Conservation (phyloP, 2,113 vertebrate species). For the Heterocephalus glaber region DNA sequence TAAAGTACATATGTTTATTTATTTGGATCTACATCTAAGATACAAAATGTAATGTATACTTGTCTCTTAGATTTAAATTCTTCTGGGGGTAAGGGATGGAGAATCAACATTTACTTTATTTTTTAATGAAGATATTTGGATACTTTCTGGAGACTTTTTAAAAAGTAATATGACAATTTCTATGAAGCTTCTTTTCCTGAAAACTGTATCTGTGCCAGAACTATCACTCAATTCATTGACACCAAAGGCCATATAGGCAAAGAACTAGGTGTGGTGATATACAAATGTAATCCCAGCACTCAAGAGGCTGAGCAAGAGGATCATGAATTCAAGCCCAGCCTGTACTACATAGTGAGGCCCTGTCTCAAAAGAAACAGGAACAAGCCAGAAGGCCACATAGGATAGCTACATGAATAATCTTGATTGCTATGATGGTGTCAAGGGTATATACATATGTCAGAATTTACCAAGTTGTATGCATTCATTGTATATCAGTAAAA, state of each 20-base stretch:
- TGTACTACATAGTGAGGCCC: not conserved
- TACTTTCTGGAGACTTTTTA: not conserved
- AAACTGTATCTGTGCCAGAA: not conserved
- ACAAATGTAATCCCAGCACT: not conserved
- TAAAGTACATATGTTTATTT: constrained; percentile 46
- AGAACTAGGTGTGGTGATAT: not conserved
- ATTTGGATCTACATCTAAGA: constrained; percentile 40
- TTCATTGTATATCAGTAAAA: constrained; percentile 20
- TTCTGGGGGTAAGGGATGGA: not conserved
- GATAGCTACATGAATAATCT: not conserved
- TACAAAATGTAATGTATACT: constrained; percentile 8
- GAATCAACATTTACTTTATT: constrained; percentile 27
- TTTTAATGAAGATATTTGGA: constrained; percentile 46
- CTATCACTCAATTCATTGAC: not conserved
- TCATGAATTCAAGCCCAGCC: not conserved
- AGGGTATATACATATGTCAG: not conserved
- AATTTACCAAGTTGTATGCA: not conserved
- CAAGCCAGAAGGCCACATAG: not conserved
- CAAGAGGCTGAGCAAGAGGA: not conserved
- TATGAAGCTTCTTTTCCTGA: constrained; percentile 41
- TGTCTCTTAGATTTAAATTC: constrained; percentile 63
- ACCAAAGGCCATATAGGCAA: not conserved
- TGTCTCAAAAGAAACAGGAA: not conserved
- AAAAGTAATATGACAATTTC: not conserved
- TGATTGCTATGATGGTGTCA: constrained; percentile 3